A percentile compares a stretch with the other conserved stretches of the same genome.
These are phyloP conservation scores for Cotesia typhae DNA, from an alignment of 1,140 invertebrate species.

Conservation along the genomic window DNA sequence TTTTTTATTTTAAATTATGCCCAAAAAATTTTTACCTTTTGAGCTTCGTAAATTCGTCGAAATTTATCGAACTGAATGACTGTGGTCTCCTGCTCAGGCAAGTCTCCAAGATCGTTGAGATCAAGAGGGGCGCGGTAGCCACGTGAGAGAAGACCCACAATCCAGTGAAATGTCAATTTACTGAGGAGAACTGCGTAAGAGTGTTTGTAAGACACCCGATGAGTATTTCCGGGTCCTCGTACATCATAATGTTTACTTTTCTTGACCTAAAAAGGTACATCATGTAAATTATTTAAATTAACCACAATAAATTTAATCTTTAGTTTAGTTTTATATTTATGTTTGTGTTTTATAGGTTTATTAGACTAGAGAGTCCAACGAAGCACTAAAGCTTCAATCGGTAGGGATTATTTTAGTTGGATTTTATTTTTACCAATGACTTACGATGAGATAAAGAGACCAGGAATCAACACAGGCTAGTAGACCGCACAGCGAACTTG, in stretches of 20 bases:
- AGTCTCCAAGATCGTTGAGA: slow-evolving; percentile 74
- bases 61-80: slow-evolving; percentile 68
- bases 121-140: slow-evolving; percentile 76
- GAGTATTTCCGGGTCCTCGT: slow-evolving; percentile 21
- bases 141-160: slow-evolving; percentile 72
- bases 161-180: slow-evolving; percentile 81
- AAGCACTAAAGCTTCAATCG: slow-evolving; percentile 36
- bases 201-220: slow-evolving; percentile 45
- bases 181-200: slow-evolving; percentile 43
- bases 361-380: slow-evolving; percentile 9
- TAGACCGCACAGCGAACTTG: slow-evolving; percentile 39
- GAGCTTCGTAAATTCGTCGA: slow-evolving; percentile 61
- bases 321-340: slow-evolving; percentile 33
- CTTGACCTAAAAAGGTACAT: slow-evolving; percentile 42
- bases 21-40: slow-evolving; percentile 57
- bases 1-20: too few species aligned
- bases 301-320: slow-evolving; percentile 33
- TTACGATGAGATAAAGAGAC: slow-evolving; percentile 48
- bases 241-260: slow-evolving; percentile 43
- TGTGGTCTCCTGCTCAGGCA: slow-evolving; percentile 73
- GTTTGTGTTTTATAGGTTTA: slow-evolving; percentile 6
- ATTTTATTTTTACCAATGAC: slow-evolving; percentile 20
- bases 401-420: slow-evolving; percentile 12
- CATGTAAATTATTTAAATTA: slow-evolving; percentile 5
- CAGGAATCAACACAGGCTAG: slow-evolving; percentile 50